phyloP scores from a whole-genome alignment of 2,113 vertebrate species.

The Mustelus asterias region DNA sequence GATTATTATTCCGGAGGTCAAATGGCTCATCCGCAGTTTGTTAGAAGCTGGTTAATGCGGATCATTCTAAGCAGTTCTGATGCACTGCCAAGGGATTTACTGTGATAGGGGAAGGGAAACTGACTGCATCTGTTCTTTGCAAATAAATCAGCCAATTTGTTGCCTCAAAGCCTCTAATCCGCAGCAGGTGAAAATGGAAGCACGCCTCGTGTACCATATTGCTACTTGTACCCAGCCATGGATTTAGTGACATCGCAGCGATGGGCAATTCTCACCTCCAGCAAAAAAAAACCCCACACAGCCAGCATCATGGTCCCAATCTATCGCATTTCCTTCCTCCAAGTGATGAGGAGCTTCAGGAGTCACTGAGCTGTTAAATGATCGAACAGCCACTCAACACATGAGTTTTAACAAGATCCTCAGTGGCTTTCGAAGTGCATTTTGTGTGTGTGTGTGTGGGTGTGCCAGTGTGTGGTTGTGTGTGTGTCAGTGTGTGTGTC shows the following conservation, averaged over 20 bases:
- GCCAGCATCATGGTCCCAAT: neutral
- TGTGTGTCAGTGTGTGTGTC: too few species aligned
- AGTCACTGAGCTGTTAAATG: neutral
- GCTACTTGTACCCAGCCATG: neutral
- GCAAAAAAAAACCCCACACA: neutral
- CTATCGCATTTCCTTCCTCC: neutral
- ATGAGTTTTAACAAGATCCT: neutral
- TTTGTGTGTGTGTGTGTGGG: neutral
- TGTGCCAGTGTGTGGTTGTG: too few species aligned
- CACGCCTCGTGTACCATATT: neutral
- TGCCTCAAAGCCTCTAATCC: neutral
- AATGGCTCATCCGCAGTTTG: neutral
- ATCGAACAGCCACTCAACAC: neutral
- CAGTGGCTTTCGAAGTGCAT: neutral
- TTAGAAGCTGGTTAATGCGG: neutral
- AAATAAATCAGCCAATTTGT: neutral
- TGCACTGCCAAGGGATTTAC: neutral
- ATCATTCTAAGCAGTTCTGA: neutral
- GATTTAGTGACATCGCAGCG: neutral
- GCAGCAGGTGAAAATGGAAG: neutral
- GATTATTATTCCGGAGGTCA: neutral
- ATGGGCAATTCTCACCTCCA: neutral
- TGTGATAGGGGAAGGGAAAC: neutral
- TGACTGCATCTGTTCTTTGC: neutral
- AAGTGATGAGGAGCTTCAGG: neutral